phyloP scores from a whole-genome alignment of 2,888 invertebrate species.

The Sminthurides aquaticus region DNA sequence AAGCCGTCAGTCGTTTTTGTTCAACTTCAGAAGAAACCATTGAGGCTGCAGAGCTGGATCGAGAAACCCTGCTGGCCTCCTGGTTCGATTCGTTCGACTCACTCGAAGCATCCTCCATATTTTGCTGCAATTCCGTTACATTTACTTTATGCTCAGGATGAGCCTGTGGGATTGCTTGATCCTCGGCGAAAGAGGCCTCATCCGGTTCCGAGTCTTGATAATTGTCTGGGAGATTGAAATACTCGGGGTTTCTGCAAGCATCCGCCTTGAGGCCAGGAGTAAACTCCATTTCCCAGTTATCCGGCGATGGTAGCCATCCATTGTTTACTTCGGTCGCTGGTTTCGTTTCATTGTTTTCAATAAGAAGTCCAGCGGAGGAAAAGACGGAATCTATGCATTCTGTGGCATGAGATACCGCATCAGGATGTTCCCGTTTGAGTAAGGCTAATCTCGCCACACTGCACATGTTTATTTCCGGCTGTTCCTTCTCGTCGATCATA shows the following conservation, averaged over 20 bases:
- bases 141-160: too few species aligned
- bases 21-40: background rate
- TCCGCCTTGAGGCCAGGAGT: background rate
- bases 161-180: background rate
- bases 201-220: slow-evolving; percentile 18
- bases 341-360: slow-evolving; percentile 1
- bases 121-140: too few species aligned
- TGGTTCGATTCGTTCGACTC: too few species aligned
- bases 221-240: background rate
- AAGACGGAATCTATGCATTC: background rate
- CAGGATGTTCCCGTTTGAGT: slow-evolving; percentile 16
- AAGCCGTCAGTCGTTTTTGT: background rate
- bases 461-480: background rate
- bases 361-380: background rate
- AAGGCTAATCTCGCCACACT: slow-evolving; percentile 14
- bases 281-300: background rate
- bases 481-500: background rate
- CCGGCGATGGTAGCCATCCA: background rate
- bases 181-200: background rate
- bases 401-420: slow-evolving; percentile 8
- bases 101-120: too few species aligned
- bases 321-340: background rate
- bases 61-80: background rate
- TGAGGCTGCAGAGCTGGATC: background rate
- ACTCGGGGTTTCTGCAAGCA: background rate